phyloP scores from a whole-genome alignment of 2,888 invertebrate genomes.

The Epistrophe eligans region DNA sequence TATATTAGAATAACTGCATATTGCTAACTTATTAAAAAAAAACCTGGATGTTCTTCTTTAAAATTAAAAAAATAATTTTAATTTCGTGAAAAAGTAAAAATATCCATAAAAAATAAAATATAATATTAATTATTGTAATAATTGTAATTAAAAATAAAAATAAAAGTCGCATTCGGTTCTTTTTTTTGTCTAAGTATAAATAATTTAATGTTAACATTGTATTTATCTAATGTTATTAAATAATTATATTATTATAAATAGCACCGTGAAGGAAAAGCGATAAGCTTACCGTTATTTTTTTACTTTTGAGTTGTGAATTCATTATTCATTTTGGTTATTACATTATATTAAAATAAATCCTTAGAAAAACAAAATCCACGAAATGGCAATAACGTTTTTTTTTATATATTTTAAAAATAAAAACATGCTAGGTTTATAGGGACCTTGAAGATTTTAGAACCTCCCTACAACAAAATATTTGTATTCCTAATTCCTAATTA shows the following conservation, averaged over 20 bases:
- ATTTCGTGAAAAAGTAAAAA: background rate
- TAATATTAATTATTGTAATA: background rate
- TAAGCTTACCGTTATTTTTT: conserved; percentile 55
- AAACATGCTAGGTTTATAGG: no score
- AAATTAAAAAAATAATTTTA: background rate
- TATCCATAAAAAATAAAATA: conserved; percentile 3
- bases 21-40: conserved; percentile 27
- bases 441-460: no score
- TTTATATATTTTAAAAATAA: no score
- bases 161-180: conserved; percentile 37
- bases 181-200: conserved; percentile 32
- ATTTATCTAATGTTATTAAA: conserved; percentile 64
- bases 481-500: no score
- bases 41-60: conserved; percentile 1
- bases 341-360: conserved; percentile 53
- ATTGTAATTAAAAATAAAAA: conserved; percentile 30
- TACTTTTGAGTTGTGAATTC: conserved; percentile 73
- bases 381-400: conserved; percentile 12
- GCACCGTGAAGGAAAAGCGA: conserved; percentile 39
- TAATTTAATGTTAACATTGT: conserved; percentile 59
- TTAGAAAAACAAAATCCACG: conserved; percentile 48
- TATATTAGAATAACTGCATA: conserved; percentile 38
- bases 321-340: conserved; percentile 65
- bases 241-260: conserved; percentile 41
- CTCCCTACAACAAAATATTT: no score